Base-by-base conservation (phyloP, 2,113 vertebrate species). In the Ophiodon elongatus region DNA sequence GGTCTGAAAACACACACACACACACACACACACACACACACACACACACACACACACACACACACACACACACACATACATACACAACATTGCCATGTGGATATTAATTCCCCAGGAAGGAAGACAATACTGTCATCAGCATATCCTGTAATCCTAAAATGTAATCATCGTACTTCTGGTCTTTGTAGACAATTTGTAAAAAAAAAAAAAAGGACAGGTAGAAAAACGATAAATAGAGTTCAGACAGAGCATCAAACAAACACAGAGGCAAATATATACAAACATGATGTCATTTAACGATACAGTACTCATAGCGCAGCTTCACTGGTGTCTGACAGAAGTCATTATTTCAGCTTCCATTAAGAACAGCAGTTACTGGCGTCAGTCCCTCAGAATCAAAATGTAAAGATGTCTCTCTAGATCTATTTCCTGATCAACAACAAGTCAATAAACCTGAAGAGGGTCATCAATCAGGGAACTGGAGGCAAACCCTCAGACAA, bases 1-100 rank as follows among this genome's bases (percentile, higher is more conserved):
- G 80, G 96, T 96, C 98, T 99, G 89, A 65, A 73, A 57, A 83
- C 25, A 80, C 23, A 82, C 15, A 67, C 8, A 29, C 65, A 67
- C 39, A 45, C 0, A 6, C 39, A 29, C n/a, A 39, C 3, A 45
- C 23, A 64, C 21, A 65, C 57, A 62, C 14, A 17, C 21, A 84
- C 15, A 67, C 15, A 29, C 65, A 67, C 39, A 45, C 2, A 14
- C 37, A 45, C n/a, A 39, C 3, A 45, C 23, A 83, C 29, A 80
- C 21, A 84, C 15, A 67, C 15, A 29, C 65, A 66, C 37, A 43
- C 1, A 11, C 39, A 45, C 14, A 39, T 1, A 45, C n/a, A 64
- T 4, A 65, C 57, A 62, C 5, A 19, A 33, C 29, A 6, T 35
- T 39, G 10, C 19, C 33, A 23, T 35, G 35, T n/a, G 19, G 21